phyloP scores from a whole-genome alignment of 2,888 invertebrate genomes.

The Macropis europaea region DNA sequence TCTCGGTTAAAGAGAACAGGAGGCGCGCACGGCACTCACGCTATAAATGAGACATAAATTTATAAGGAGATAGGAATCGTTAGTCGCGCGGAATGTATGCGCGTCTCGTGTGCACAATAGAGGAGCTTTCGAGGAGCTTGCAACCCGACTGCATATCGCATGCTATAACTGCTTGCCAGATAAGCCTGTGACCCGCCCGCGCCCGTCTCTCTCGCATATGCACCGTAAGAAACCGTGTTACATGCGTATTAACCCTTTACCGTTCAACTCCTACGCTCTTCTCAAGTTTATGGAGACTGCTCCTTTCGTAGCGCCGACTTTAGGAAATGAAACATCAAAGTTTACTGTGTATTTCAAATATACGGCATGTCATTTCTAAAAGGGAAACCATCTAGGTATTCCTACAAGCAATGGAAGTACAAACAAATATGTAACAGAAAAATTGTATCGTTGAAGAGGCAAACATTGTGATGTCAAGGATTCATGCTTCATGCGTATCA shows the following conservation, averaged over 20 bases:
- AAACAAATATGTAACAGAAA: too few relatives aligned
- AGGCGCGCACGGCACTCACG: neutral
- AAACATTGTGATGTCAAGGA: too few relatives aligned
- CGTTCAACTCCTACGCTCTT: too few relatives aligned
- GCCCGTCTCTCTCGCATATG: constrained; percentile 17
- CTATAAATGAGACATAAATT: constrained; percentile 44
- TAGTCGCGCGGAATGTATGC: constrained; percentile 15
- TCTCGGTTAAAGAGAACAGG: neutral
- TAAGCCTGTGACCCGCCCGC: constrained; percentile 10
- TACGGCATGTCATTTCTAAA: too few relatives aligned
- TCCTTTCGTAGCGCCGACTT: neutral
- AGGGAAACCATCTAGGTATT: too few relatives aligned
- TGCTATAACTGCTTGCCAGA: constrained; percentile 42
- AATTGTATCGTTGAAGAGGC: too few relatives aligned
- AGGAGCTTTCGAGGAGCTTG: constrained; percentile 12
- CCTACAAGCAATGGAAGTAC: too few relatives aligned
- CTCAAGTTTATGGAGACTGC: too few relatives aligned
- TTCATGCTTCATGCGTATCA: constrained; percentile 9
- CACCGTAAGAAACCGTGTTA: constrained; percentile 25
- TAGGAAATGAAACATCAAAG: too few relatives aligned
- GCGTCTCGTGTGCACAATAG: constrained; percentile 29
- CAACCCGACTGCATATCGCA: constrained; percentile 32
- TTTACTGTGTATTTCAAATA: too few relatives aligned
- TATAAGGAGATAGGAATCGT: constrained; percentile 37
- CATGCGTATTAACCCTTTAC: neutral